Conservation (phyloP, 2,888 invertebrate genomes). For the Phorcus lineatus region DNA sequence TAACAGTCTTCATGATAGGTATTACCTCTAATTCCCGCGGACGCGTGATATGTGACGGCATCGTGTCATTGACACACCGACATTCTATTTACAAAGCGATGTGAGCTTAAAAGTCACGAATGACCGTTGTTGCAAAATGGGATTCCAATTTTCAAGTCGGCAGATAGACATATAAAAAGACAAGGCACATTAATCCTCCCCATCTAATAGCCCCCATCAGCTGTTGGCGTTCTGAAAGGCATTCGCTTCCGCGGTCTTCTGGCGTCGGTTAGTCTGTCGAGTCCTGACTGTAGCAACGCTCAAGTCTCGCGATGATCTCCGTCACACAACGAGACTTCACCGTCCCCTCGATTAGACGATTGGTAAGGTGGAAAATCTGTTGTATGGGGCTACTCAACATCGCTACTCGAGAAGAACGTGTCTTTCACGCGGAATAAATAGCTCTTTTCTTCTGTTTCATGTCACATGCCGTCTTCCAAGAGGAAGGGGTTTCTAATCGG, state of each 20-base stretch:
- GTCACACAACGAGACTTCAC: neutral
- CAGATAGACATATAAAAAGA: constrained; percentile 8
- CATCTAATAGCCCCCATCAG: neutral
- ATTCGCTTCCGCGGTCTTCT: neutral
- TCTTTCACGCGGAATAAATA: constrained; percentile 1
- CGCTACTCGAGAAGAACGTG: neutral
- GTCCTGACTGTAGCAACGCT: neutral
- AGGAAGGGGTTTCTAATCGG: neutral
- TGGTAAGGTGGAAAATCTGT: constrained; percentile 8
- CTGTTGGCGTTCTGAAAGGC: neutral
- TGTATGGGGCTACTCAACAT: neutral
- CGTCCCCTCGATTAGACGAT: neutral
- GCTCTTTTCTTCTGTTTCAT: constrained; percentile 12
- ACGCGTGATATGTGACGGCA: no score
- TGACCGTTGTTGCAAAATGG: neutral
- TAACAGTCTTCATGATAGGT: no score
- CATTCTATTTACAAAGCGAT: no score
- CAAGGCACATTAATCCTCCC: constrained; percentile 2
- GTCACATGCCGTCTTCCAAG: neutral
- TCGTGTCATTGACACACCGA: no score
- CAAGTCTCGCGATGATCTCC: neutral
- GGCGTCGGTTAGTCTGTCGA: neutral
- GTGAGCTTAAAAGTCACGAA: no score
- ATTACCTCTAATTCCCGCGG: no score
- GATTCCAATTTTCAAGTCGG: neutral